Evolutionary conservation across 2,888 invertebrate genomes (phyloP), one percentile per base, ranked within the genome.

Genomic region (Oligia fasciuncula): DNA sequence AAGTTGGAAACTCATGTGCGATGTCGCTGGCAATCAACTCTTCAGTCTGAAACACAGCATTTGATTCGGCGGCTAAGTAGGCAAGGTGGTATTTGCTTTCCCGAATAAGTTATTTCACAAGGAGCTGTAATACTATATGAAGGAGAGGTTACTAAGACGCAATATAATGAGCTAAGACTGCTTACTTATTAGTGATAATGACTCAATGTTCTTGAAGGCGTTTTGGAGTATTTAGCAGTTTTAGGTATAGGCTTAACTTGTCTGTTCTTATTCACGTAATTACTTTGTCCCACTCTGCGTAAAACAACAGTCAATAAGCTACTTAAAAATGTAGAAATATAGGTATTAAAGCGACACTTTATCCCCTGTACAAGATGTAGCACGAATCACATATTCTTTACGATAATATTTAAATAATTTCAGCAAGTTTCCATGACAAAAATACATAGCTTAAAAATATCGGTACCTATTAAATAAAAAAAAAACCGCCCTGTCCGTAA

Each of bases 1-100:
- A 46, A 35, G 4, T 46, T 2, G 17, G 14, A 46, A 35, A 57
- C 40, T 57, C 5, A 35, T 19, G n/a, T n/a, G 3, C 14, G 19
- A 66, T 79, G 4, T 40, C 11, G 11, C 14, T 79, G 23, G 17
- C n/a, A 13, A 13, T 57, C 17, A 29, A 54, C 3, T 74, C 13
- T 57, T 65, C 35, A 40, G 60, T 49, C 29, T 23, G 29, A 29
- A 79, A 43, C 2, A 79, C n/a, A 40, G 19, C 6, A 80, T 40
- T 5, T 29, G 4, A 2, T 2, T 80, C 17, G 17, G 40, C 2
- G 23, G 29, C 5, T 60, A 80, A 29, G 13, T 49, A 23, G 71
- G 11, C 23, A 13, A 40, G 43, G 4, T 17, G n/a, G 4, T n/a
- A 17, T 62, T 66, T 60, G 14, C 17, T 51, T 19, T 51, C 4